Conservation (phyloP, 2,888 invertebrate genomes). For the Leucoma salicis region DNA sequence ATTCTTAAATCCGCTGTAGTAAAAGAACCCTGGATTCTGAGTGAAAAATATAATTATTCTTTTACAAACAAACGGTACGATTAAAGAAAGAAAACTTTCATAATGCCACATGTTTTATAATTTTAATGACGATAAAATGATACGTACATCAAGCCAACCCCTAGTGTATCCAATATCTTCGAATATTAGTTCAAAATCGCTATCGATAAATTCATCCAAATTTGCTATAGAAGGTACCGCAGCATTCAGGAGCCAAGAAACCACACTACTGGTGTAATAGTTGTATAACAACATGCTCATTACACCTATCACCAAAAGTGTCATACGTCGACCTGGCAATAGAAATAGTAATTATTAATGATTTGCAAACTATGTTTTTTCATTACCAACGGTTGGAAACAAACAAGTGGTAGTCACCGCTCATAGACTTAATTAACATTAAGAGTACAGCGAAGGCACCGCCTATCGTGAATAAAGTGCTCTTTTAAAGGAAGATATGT, state of each 20-base stretch:
- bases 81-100: background rate
- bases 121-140: too few relatives aligned
- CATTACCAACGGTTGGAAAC: too few relatives aligned
- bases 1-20: constrained; percentile 63
- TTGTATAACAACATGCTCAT: constrained; percentile 79
- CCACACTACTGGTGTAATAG: constrained; percentile 83
- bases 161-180: constrained; percentile 77
- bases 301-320: constrained; percentile 58
- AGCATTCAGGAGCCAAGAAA: constrained; percentile 80
- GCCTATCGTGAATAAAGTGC: too few relatives aligned
- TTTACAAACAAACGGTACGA: background rate
- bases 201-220: constrained; percentile 72
- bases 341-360: background rate
- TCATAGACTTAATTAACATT: too few relatives aligned
- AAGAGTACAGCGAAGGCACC: too few relatives aligned
- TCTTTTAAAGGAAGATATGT: too few relatives aligned
- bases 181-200: constrained; percentile 73
- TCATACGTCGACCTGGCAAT: constrained; percentile 53
- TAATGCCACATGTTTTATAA: too few relatives aligned
- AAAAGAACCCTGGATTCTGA: constrained; percentile 66
- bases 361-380: too few relatives aligned
- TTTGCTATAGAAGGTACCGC: constrained; percentile 67
- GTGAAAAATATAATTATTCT: constrained; percentile 1
- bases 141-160: constrained; percentile 65
- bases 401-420: too few relatives aligned